These are phyloP conservation scores for Mormyrops boulengeri DNA, from an alignment of 2,797 vertebrate species.

Conservation along the genomic window DNA sequence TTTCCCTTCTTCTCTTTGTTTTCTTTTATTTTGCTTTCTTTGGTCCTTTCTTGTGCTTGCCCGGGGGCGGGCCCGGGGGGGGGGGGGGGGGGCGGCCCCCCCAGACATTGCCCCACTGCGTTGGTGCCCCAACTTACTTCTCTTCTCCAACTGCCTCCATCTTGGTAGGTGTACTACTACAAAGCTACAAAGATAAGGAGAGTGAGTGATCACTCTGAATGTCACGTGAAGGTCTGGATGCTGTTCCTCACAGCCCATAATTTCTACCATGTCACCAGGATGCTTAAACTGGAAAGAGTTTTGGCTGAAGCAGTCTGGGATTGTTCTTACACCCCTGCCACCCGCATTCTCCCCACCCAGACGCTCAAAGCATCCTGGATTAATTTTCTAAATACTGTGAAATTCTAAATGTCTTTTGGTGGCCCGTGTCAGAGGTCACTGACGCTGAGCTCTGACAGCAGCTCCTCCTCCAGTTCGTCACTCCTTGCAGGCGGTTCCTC, in stretches of 20 bases:
- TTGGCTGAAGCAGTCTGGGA: background rate
- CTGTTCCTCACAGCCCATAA: background rate
- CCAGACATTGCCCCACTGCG: background rate
- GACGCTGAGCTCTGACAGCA: conserved; percentile 57
- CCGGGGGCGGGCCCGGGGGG: too few relatives aligned
- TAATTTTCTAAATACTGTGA: background rate
- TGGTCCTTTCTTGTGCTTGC: too few relatives aligned
- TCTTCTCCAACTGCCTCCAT: too few relatives aligned
- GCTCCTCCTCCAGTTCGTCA: conserved; percentile 39
- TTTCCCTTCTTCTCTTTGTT: too few relatives aligned
- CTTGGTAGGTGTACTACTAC: background rate
- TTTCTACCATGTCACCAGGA: background rate
- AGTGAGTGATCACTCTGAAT: background rate
- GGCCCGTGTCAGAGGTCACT: conserved; percentile 57
- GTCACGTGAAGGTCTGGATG: background rate
- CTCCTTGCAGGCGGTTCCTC: conserved; percentile 37
- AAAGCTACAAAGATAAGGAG: background rate
- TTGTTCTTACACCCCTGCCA: background rate
- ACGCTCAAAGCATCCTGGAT: background rate
- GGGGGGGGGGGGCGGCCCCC: background rate
- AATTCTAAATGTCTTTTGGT: background rate
- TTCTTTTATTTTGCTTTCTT: too few relatives aligned
- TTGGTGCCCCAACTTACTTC: background rate
- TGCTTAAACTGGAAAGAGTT: background rate
- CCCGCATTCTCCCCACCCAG: background rate